phyloP scores from a whole-genome alignment of 2,797 vertebrate genomes.

The Chiloscyllium punctatum region DNA sequence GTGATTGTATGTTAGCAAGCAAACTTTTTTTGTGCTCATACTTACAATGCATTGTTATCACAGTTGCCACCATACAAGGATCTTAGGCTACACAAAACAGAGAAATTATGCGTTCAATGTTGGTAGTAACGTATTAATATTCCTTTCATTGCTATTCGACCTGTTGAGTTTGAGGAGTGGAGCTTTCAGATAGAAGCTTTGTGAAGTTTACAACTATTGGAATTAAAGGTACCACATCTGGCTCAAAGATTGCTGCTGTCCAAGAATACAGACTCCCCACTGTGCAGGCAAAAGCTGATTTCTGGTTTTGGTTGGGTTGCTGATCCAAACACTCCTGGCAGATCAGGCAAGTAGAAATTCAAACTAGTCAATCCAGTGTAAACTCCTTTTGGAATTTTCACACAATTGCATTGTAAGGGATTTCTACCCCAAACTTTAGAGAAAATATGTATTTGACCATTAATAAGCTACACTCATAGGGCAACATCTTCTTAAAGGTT shows the following conservation, averaged over 20 bases:
- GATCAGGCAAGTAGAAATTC: not conserved
- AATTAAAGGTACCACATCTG: not conserved
- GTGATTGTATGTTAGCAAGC: not conserved
- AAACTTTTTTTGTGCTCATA: not conserved
- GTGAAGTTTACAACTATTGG: not conserved
- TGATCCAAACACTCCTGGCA: not conserved
- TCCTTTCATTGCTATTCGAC: not conserved
- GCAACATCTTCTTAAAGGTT: too few species aligned
- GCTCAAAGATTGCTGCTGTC: not conserved
- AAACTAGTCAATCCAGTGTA: not conserved
- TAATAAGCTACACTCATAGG: not conserved
- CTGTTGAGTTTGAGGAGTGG: not conserved
- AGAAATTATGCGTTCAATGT: not conserved
- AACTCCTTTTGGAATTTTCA: not conserved
- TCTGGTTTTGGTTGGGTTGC: not conserved
- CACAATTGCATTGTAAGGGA: not conserved
- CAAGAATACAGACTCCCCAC: not conserved
- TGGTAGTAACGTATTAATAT: not conserved
- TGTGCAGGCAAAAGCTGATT: not conserved
- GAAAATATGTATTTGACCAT: not conserved
- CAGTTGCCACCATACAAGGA: not conserved
- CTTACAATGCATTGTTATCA: not conserved
- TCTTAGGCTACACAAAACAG: not conserved
- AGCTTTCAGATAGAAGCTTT: not conserved
- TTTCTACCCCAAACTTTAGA: not conserved